Evolutionary conservation across 2,888 invertebrate genomes (phyloP).

Genomic region (Altica lythri): DNA sequence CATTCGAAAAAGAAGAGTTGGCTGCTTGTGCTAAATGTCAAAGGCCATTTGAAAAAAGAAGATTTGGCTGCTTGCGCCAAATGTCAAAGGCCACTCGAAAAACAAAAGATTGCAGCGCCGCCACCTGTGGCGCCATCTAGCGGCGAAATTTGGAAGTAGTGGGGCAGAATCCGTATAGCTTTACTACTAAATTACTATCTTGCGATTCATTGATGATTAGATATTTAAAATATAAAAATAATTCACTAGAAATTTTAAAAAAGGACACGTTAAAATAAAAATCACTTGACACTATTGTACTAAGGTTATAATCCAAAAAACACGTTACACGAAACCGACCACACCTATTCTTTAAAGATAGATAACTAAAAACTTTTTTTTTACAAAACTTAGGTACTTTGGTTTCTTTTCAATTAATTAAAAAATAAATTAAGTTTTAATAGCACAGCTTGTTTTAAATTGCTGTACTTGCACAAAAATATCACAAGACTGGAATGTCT

Average conservation of each 20-base stretch:
- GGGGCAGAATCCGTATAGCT: too few species aligned
- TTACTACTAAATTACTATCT: too few species aligned
- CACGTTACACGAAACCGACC: conserved; percentile 35
- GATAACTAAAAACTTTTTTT: conserved; percentile 30
- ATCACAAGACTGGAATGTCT: conserved; percentile 54
- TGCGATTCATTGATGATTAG: not conserved
- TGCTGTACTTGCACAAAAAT: conserved; percentile 47
- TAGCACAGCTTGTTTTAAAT: conserved; percentile 44
- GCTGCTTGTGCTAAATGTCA: too few species aligned
- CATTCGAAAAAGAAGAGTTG: too few species aligned
- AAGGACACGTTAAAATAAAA: not conserved
- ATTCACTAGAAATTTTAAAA: conserved; percentile 13
- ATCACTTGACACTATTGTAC: conserved; percentile 10
- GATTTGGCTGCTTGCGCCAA: too few species aligned
- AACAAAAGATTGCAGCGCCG: too few species aligned
- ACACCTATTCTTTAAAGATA: conserved; percentile 35
- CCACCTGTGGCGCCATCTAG: too few species aligned
- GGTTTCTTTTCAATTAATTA: conserved; percentile 45
- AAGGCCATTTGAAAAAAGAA: too few species aligned
- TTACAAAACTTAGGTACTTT: conserved; percentile 41
- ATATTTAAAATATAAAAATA: not conserved
- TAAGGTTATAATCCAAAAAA: conserved; percentile 25
- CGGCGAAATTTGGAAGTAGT: too few species aligned
- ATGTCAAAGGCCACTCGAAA: too few species aligned
- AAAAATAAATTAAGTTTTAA: conserved; percentile 46